Evolutionary conservation across 1,140 invertebrate species (phyloP), one percentile per base, ranked within the genome.

Genomic region (Psix sp.): DNA sequence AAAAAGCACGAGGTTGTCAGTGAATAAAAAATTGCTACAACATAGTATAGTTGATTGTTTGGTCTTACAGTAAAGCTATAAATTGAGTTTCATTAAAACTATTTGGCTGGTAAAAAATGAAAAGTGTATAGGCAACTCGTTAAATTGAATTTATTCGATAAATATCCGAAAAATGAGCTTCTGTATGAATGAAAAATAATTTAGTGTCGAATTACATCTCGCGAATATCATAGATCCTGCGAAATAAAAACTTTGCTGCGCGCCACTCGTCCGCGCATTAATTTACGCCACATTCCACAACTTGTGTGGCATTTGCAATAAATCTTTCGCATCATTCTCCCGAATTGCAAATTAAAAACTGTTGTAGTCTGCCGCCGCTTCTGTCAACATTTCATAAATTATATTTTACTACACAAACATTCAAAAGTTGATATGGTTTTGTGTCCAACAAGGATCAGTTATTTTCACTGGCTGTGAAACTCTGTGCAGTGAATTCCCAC

Each of bases 291-390:
- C 51, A 67, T 67, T 67, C 63, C 63, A 51, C 52, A 46, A 57
- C 33, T 31, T 57, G 38, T 43, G 16, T 67, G 63, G 63, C 43
- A 67, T 67, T 67, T 38, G 43, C 45, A 57, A 57, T 67, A 57
- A 67, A 67, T 67, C 63, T 67, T 57, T 24, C 15, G 51, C 63
- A 67, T 67, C 63, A 67, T 67, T 67, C 31, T 67, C 52, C 45
- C 16, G 45, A 67, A 67, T 67, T 43, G 63, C 52, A 67, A 67
- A 67, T 67, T 67, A 67, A 59, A 67, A 67, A 59, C 43, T 49
- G 63, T 67, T 57, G 24, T 14, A 48, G 21, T 56, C 35, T 3
- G 39, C 24, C 45, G 26, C 43, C 51, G 16, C 17, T 48, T 16
- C 26, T 39, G 40, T 31, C 49, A 39, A 15, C 26, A 17, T 7